Evolutionary conservation across 2,797 vertebrate genomes (phyloP).

Genomic region (Pogonophryne albipinna): DNA sequence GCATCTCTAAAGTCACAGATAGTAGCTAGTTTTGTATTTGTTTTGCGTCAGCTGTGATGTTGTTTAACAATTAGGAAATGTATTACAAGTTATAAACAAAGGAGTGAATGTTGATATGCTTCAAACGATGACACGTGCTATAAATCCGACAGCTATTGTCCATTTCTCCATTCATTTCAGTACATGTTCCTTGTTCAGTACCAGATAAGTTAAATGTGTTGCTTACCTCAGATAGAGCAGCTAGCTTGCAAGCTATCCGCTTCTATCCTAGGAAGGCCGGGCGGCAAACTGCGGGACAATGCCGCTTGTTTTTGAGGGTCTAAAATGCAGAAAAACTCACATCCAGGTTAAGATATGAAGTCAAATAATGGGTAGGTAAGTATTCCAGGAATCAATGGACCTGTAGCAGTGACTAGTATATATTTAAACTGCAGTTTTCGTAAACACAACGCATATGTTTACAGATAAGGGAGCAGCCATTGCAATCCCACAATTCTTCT

Average conservation of each 20-base stretch:
- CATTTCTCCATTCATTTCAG: neutral
- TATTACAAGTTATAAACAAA: neutral
- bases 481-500: conserved; percentile 78
- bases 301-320: neutral
- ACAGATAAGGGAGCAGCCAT: conserved; percentile 79
- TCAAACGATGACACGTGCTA: neutral
- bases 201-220: neutral
- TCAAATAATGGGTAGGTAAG: accelerated
- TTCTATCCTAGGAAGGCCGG: conserved; percentile 8
- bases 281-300: neutral
- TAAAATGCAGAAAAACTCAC: conserved; percentile 9
- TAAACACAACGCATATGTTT: conserved; percentile 74
- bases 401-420: neutral
- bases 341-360: neutral
- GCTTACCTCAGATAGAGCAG: conserved; percentile 55
- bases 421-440: conserved; percentile 27
- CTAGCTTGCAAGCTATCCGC: conserved; percentile 37
- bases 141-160: neutral
- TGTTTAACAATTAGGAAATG: neutral
- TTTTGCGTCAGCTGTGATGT: neutral
- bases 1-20: neutral
- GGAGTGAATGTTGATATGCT: neutral
- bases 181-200: neutral
- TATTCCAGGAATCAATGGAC: neutral
- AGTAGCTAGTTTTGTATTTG: neutral